phyloP scores from a whole-genome alignment of 2,888 invertebrate species.

The Trissolcus japonicus region DNA sequence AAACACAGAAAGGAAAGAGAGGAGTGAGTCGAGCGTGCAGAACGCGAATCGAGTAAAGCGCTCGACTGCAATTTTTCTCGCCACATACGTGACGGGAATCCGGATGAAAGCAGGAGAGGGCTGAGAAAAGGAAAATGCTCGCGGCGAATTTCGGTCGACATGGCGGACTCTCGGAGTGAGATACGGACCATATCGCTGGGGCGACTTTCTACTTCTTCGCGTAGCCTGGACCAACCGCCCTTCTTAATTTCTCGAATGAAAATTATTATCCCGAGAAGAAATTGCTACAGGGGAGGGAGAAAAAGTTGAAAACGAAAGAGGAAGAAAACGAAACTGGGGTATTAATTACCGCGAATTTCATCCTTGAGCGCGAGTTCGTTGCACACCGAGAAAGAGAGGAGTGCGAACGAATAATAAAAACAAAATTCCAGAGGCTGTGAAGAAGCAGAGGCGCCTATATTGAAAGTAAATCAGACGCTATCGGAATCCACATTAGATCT shows the following conservation, averaged over 20 bases:
- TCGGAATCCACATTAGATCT: constrained; percentile 75
- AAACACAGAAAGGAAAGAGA: constrained; percentile 44
- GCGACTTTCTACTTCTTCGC: constrained; percentile 64
- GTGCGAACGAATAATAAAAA: constrained; percentile 7
- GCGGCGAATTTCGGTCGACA: constrained; percentile 66
- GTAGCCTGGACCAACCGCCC: constrained; percentile 29
- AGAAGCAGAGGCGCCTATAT: constrained; percentile 30
- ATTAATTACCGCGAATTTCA: constrained; percentile 21
- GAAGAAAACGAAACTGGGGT: constrained; percentile 1
- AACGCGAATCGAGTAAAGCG: constrained; percentile 76
- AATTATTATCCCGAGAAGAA: constrained; percentile 25
- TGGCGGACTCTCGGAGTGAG: constrained; percentile 51
- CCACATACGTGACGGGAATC: constrained; percentile 76
- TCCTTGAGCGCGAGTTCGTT: background rate
- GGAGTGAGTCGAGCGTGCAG: constrained; percentile 70
- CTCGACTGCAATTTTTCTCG: constrained; percentile 77
- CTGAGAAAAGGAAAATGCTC: constrained; percentile 62
- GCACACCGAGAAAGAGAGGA: background rate
- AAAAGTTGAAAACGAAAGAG: no score
- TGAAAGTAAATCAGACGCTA: constrained; percentile 73
- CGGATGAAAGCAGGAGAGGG: constrained; percentile 67
- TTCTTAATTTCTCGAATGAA: constrained; percentile 50
- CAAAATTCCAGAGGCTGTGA: constrained; percentile 1
- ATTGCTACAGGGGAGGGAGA: background rate
- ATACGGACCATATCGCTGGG: constrained; percentile 62